Evolutionary conservation across 2,888 invertebrate genomes (phyloP), one percentile per base, ranked within the genome.

Genomic region (Orthosia cruda): DNA sequence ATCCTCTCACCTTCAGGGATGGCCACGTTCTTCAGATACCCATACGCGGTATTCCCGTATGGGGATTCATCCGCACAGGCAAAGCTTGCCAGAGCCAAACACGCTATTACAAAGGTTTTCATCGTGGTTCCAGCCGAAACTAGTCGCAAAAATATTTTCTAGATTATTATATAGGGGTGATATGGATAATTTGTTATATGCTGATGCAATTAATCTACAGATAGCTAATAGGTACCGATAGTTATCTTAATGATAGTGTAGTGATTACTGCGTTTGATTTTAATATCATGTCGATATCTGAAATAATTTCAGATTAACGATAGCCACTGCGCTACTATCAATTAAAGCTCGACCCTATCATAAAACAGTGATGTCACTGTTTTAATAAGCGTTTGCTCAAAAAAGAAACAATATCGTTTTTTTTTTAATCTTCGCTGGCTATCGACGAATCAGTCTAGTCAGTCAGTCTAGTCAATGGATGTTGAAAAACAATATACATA

Each of bases 1-100:
- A 94, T 89, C 67, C 88, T 88, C 65, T 93, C 91, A 9, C 89
- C 93, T 79, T 86, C 85, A 13, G 94, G 93, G 64, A 94, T 89
- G n/a, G 91, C 94, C 70, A 86, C 79, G 45, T 88, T 92, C 32
- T 83, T 77, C 47, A 93, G 70, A 77, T 94, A 94, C 13, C 92
- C 93, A 80, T 88, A 92, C 4, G 89, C 91, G 13, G 90, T 68
- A 40, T 77, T 85, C 52, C 55, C 57, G 11, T 71, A 55, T 80
- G 58, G 47, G 26, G 55, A 47, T n/a, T 77, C 54, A n/a, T 77
- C 72, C 45, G 86, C 82, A 52, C 12, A 58, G 67, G 70, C 67
- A 82, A 80, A 52, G 79, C 82, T 75, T 7, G 76, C 77, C 69
- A 81, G 59, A 75, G 62, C 75, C 54, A 81, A 62, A 32, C 71